phyloP scores from a whole-genome alignment of 2,888 invertebrate genomes.

The Hermodice carunculata region DNA sequence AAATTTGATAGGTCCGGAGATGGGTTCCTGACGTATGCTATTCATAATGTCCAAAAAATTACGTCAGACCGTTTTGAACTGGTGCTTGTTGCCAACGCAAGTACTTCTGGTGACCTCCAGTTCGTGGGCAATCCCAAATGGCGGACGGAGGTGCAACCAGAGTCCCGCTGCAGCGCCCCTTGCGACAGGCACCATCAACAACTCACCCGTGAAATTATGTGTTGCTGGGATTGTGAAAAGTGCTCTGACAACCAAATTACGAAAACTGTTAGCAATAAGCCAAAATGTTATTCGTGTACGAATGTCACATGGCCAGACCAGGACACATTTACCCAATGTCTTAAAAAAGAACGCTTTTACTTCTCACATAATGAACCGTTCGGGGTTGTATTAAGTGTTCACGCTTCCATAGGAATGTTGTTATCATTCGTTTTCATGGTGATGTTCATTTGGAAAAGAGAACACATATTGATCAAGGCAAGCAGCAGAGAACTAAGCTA shows the following conservation, averaged over 20 bases:
- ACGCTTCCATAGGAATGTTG: conserved; percentile 28
- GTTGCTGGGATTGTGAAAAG: conserved; percentile 44
- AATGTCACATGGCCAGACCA: no score
- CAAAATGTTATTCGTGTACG: no score
- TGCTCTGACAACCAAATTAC: conserved; percentile 39
- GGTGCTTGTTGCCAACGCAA: no score
- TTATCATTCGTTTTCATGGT: conserved; percentile 19
- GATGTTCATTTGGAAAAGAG: conserved; percentile 35
- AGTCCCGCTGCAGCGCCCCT: conserved; percentile 37
- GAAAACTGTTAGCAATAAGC: no score
- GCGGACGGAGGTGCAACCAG: no score
- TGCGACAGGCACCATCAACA: conserved; percentile 39
- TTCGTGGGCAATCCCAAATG: no score
- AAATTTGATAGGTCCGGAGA: no score
- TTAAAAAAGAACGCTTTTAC: conserved; percentile 12
- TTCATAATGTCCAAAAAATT: no score
- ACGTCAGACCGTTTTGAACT: no score
- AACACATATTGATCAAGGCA: conserved; percentile 48
- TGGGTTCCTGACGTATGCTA: no score
- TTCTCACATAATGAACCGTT: conserved; percentile 17
- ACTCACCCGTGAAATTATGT: conserved; percentile 26
- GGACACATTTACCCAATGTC: not conserved
- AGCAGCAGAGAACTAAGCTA: conserved; percentile 44
- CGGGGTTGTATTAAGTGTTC: conserved; percentile 19
- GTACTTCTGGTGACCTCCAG: no score